Conservation (phyloP, 1,140 invertebrate genomes). For the Agraylea sexmaculata region DNA sequence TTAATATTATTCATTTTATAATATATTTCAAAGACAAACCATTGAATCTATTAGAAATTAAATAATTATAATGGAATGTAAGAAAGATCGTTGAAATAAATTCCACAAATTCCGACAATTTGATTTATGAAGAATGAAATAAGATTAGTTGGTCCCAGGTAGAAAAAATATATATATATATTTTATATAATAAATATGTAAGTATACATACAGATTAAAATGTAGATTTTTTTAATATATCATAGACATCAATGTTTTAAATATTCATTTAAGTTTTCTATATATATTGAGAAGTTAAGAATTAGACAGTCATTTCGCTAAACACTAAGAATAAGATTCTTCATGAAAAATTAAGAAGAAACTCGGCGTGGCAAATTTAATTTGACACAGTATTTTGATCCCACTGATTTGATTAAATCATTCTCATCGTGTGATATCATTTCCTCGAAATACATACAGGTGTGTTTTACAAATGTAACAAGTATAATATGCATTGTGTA, state of each 20-base stretch:
- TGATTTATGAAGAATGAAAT: constrained; percentile 5
- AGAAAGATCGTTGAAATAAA: neutral
- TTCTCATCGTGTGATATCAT: neutral
- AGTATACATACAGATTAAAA: constrained; percentile 3
- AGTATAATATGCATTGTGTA: no score
- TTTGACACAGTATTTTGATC: no score
- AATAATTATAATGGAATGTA: neutral
- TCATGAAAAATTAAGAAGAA: no score
- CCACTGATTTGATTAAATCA: neutral
- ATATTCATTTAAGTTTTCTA: constrained; percentile 18
- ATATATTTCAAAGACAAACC: neutral
- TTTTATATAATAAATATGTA: constrained; percentile 6
- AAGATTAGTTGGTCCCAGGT: constrained; percentile 22
- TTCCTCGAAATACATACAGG: neutral
- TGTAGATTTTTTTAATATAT: constrained; percentile 1
- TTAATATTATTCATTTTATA: neutral
- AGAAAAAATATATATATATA: constrained; percentile 19
- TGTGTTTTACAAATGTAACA: neutral
- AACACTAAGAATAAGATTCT: neutral
- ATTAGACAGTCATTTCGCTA: neutral
- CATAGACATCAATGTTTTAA: constrained; percentile 14
- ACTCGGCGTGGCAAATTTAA: no score
- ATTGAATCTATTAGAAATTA: neutral
- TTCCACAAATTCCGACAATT: neutral
- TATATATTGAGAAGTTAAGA: neutral